Evolutionary conservation across 2,113 vertebrate species (phyloP).

Genomic region (Entelurus aequoreus): DNA sequence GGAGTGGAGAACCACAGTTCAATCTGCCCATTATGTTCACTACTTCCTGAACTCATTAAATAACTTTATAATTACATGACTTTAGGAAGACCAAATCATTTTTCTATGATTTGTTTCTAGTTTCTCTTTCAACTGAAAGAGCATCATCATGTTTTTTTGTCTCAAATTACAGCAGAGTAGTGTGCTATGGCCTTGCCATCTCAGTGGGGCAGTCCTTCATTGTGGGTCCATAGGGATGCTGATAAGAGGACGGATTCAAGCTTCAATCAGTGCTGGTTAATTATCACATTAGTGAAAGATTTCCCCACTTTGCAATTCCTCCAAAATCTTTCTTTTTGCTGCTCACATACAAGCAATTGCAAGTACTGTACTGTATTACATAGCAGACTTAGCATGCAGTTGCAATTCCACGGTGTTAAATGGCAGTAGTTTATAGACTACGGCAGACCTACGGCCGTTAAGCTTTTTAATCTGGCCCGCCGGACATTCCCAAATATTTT

Average conservation of each 20-base stretch:
- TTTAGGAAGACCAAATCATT: background rate
- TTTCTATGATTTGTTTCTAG: background rate
- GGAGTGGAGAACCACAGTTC: constrained; percentile 34
- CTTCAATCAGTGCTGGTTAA: constrained; percentile 68
- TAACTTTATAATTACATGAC: background rate
- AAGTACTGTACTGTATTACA: too few relatives aligned
- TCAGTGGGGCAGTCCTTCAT: constrained; percentile 40
- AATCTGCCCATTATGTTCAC: constrained; percentile 22
- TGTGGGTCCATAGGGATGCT: constrained; percentile 37
- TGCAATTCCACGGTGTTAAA: too few relatives aligned
- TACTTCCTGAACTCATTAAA: constrained; percentile 30
- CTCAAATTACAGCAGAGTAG: background rate
- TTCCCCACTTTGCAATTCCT: constrained; percentile 33
- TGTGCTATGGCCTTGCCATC: constrained; percentile 14
- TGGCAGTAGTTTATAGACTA: too few relatives aligned
- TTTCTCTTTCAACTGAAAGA: constrained; percentile 10
- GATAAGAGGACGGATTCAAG: constrained; percentile 58
- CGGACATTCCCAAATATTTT: too few relatives aligned
- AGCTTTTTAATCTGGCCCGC: too few relatives aligned
- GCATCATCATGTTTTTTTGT: constrained; percentile 9
- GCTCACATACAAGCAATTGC: constrained; percentile 4
- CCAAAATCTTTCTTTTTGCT: constrained; percentile 31
- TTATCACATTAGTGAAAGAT: constrained; percentile 63
- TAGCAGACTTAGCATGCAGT: background rate
- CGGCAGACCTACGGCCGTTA: too few relatives aligned